These are phyloP conservation scores for Horisme vitalbata DNA, from an alignment of 2,888 invertebrate species.

Conservation along the genomic window DNA sequence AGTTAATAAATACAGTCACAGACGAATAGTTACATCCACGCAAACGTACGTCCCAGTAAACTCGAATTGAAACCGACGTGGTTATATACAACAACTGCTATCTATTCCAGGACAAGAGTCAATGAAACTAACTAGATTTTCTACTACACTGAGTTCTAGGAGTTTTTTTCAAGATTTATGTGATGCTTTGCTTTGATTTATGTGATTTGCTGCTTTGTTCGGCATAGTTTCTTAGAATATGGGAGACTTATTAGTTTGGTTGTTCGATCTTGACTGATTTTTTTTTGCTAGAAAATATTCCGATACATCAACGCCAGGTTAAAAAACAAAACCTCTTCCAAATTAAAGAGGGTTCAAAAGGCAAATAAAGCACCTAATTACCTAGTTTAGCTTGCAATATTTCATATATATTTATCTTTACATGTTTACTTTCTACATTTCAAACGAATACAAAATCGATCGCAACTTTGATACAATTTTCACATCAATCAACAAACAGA, in stretches of 20 bases:
- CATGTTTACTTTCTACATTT: constrained; percentile 8
- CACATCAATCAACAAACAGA: constrained; percentile 19
- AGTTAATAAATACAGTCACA: constrained; percentile 3
- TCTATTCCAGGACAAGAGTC: constrained; percentile 7
- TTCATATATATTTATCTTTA: not conserved
- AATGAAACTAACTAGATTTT: constrained; percentile 29
- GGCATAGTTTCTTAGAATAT: not conserved
- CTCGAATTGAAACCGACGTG: constrained; percentile 8
- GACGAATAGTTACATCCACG: constrained; percentile 3
- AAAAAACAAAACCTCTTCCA: no score
- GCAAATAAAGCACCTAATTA: no score
- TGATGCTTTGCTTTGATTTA: constrained; percentile 9
- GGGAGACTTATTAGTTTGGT: not conserved
- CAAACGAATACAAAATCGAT: constrained; percentile 7
- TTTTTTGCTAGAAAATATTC: no score
- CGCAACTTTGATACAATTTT: constrained; percentile 18
- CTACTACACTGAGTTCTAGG: constrained; percentile 20
- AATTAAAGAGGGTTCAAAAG: no score
- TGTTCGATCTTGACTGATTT: no score
- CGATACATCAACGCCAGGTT: no score
- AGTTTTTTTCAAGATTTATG: constrained; percentile 17
- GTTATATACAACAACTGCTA: not conserved
- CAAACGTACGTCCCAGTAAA: constrained; percentile 8
- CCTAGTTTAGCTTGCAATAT: no score
- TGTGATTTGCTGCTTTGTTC: constrained; percentile 6